Conservation (phyloP, 2,888 invertebrate genomes). For the Meteorus colon region DNA sequence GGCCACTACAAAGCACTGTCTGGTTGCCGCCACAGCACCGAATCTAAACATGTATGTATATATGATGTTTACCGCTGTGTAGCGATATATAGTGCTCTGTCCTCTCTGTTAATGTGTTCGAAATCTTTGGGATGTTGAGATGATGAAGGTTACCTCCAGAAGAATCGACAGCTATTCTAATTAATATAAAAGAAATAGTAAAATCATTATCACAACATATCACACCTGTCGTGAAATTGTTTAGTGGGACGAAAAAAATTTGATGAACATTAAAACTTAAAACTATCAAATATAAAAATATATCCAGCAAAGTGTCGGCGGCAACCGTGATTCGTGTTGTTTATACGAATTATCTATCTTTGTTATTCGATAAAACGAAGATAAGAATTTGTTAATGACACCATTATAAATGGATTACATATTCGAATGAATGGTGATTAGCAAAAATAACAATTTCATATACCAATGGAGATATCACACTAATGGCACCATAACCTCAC, state of each 20-base stretch:
- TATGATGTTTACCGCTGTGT: not conserved
- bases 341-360: not conserved
- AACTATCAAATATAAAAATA: not conserved
- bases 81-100: not conserved
- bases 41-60: no score
- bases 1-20: not conserved
- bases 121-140: not conserved
- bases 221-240: not conserved
- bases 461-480: not conserved
- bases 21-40: not conserved
- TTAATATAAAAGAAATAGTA: not conserved
- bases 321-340: not conserved
- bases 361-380: not conserved
- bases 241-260: not conserved
- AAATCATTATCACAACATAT: not conserved
- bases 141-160: not conserved
- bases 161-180: not conserved
- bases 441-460: not conserved
- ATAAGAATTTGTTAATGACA: not conserved
- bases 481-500: not conserved
- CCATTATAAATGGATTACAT: not conserved
- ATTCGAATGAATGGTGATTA: not conserved
- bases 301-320: not conserved
- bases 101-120: not conserved
- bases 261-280: not conserved